Conservation (phyloP, 2,797 vertebrate species). For the Peromyscus aztecus region DNA sequence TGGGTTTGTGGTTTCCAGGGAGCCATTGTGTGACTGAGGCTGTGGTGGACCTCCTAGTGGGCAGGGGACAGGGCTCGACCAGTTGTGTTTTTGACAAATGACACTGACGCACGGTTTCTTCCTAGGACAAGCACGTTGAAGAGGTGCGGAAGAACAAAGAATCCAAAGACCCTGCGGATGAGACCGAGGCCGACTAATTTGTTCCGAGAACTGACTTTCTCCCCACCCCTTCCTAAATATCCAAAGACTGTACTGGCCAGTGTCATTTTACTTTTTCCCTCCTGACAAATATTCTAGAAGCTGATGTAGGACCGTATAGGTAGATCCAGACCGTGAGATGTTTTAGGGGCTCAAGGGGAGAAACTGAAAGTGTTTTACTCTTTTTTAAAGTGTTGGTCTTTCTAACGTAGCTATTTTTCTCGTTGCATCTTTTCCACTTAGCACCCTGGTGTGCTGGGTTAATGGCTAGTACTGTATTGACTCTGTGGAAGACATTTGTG, state of each 20-base stretch:
- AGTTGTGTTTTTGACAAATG: not conserved
- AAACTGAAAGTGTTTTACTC: constrained; percentile 88
- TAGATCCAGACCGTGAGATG: constrained; percentile 87
- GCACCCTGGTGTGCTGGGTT: constrained; percentile 84
- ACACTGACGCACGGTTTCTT: constrained; percentile 65
- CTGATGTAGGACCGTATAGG: constrained; percentile 89
- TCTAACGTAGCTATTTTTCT: constrained; percentile 90
- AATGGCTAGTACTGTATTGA: constrained; percentile 89
- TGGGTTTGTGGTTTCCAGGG: not conserved
- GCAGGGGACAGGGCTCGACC: not conserved
- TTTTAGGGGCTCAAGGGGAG: constrained; percentile 89
- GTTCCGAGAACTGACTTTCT: constrained; percentile 85
- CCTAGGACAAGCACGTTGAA: constrained; percentile 96
- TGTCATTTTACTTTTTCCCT: constrained; percentile 88
- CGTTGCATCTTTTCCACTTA: constrained; percentile 90
- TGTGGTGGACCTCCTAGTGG: not conserved
- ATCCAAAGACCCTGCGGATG: constrained; percentile 90
- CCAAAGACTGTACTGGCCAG: constrained; percentile 92
- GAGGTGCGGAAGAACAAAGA: constrained; percentile 97
- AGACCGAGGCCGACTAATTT: constrained; percentile 89
- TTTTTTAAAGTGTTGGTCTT: constrained; percentile 91
- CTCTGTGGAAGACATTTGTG: constrained; percentile 88
- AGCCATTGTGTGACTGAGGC: too few species aligned
- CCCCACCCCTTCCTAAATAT: constrained; percentile 89
- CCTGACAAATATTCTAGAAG: constrained; percentile 87